Evolutionary conservation across 2,888 invertebrate genomes (phyloP), one percentile per base, ranked within the genome.

Genomic region (Mongoloraphidia duomilia): DNA sequence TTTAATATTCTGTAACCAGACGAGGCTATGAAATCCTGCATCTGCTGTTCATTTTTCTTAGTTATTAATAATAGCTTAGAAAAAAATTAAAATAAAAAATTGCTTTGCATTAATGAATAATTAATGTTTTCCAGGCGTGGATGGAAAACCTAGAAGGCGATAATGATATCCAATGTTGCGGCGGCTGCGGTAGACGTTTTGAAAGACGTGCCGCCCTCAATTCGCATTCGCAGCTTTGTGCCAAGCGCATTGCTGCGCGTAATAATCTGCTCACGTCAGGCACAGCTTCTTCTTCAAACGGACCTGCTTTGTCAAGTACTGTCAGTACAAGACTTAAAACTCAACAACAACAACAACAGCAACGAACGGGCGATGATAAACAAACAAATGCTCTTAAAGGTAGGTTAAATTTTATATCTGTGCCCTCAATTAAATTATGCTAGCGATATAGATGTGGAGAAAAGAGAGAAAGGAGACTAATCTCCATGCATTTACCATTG

Each of bases 201-300:
- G 84, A 84, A 61, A 73, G 83, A 1, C 78, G 79, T 54, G 84
- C 83, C 10, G 84, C 84, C 2, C 68, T 85, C 4, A 75, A 77
- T 8, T 79, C 84, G 14, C 86, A 85, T 67, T 73, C 80, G 38
- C 76, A 80, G 61, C 79, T 77, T 49, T 86, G 84, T 63, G 72
- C 68, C 53, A 75, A 76, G 53, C 68, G 77, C 41, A 65, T 67
- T 42, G 65, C 70, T 8, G 65, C 68, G 2, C 71, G 71, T 52
- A 71, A 70, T 58, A 58, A 58, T 13, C 61, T 61, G 35, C 60
- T 63, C 6, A 26, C 26, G 6, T 26, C 26, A 6, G 26, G 26
- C 26, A 6, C 3, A 1, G 26, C 26, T 26, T 26, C 26, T 3
- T 26, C 26, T 26, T 26, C 26, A 6, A 26, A 26, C 26, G 26